Base-by-base conservation (phyloP, 2,113 vertebrate species). In the Menidia beryllina region DNA sequence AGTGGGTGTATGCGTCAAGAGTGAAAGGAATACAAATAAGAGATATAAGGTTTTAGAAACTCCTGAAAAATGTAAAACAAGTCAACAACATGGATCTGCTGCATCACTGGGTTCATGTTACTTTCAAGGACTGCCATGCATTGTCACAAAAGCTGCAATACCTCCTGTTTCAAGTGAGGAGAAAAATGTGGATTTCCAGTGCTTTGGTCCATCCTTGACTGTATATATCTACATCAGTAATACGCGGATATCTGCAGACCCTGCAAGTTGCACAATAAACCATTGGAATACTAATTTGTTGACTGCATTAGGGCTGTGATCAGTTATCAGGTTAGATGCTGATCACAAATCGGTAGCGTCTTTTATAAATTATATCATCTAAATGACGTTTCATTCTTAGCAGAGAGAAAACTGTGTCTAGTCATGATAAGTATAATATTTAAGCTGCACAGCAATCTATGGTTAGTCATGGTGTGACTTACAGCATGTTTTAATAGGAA, bases 211-310 rank as follows among this genome's bases (percentile, higher is more conserved):
- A 53, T 65, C 68, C 65, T 63, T 80, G 64, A 51, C 72, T 56
- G 57, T 81, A 77, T 76, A 82, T 66, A 82, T 79, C 84, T 83
- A 54, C 77, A 77, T 76, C 30, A 3, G 53, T 82, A 63, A 86
- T 76, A 49, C 1, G 17, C 69, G 64, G 64, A 53, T 55, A 76
- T 77, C 60, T 69, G 65, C 65, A 70, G 50, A 41, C 72, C 62
- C 65, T 82, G 84, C 74, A 82, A 69, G 57, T 84, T 78, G 25
- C 20, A 23, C 54, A 7, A 5, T 17, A 20, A 69, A 60, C 69
- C 21, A 7, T 72, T 78, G 53, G 86, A 83, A 90, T 88, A 78
- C 83, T 85, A 86, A 89, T 83, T 62, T 80, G 71, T 71, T 66
- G 75, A 81, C 82, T 65, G 88, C 78, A 81, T 86, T 65, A 79